These are phyloP conservation scores for Hydraecia micacea DNA, from an alignment of 2,888 invertebrate species.

Conservation along the genomic window DNA sequence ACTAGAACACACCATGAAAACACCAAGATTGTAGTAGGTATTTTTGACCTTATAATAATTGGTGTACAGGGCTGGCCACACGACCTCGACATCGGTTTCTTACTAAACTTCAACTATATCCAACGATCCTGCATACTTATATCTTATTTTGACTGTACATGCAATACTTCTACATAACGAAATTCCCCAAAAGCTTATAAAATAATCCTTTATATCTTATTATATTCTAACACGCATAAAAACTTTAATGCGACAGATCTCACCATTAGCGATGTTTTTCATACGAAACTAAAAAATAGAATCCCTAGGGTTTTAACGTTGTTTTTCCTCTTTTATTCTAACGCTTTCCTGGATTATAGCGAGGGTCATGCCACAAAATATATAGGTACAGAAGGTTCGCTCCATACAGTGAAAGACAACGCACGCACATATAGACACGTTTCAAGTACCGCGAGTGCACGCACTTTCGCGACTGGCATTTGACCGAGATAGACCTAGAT, in stretches of 20 bases:
- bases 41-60: not conserved
- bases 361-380: not conserved
- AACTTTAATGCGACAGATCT: conserved; percentile 1
- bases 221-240: conserved; percentile 1
- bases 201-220: not conserved
- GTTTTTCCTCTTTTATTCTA: conserved; percentile 15
- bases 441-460: not conserved
- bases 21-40: too few relatives aligned
- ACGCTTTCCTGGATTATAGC: not conserved
- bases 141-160: too few relatives aligned
- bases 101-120: too few relatives aligned
- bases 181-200: not conserved
- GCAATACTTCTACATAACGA: not conserved
- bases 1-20: too few relatives aligned
- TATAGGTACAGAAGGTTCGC: not conserved
- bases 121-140: too few relatives aligned
- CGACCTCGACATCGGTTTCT: too few relatives aligned
- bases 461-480: not conserved
- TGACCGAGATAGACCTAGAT: not conserved
- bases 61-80: too few relatives aligned
- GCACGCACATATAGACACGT: not conserved
- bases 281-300: conserved; percentile 5
- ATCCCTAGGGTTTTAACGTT: conserved; percentile 8
- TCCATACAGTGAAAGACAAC: not conserved
- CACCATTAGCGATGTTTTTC: conserved; percentile 12